Evolutionary conservation across 2,113 vertebrate species (phyloP), one percentile per base, ranked within the genome.

Genomic region (Spheniscus mendiculus): DNA sequence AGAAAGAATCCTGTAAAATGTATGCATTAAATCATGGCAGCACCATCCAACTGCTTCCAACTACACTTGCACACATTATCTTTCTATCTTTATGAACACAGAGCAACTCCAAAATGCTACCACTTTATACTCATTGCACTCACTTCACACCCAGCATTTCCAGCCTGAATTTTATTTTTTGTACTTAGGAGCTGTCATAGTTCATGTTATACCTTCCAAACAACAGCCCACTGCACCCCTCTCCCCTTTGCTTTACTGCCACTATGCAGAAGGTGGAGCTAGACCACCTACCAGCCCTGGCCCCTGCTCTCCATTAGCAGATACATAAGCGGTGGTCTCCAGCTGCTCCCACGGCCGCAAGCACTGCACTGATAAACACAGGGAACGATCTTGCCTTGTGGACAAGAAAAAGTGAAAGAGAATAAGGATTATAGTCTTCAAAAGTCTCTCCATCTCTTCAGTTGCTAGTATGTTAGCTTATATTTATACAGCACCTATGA

Each of bases 261-360:
- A 1, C 52, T 8, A 5, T 12, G 63, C 50, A 49, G 85, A 22
- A 85, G 74, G 42, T 63, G 55, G 58, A 61, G 52, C n/a, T 4
- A 8, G 13, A 15, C 50, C 40, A 10, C 19, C 38, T 5, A 26
- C 25, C 49, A 62, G 65, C 52, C 45, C 38, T 1, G 6, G 40
- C 4, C 15, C 76, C 67, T 11, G 27, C 45, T 21, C 44, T 36
- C 80, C 53, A 19, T 5, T 2, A 5, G 42, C 42, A 52, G 49
- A 27, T 4, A 4, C 27, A 3, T 2, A 14, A 34, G 29, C 1
- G 0, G 13, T 34, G 65, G 36, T 26, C 52, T 42, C 66, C 61
- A 55, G 80, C 53, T 10, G 20, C 70, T 30, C 59, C 56, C 4
- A 36, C 36, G 44, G 66, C 70, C 4, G 2, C 52, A 11, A 16